Conservation (phyloP, 1,140 invertebrate species). For the roundworm (Caenorhabditis elegans) region DNA sequence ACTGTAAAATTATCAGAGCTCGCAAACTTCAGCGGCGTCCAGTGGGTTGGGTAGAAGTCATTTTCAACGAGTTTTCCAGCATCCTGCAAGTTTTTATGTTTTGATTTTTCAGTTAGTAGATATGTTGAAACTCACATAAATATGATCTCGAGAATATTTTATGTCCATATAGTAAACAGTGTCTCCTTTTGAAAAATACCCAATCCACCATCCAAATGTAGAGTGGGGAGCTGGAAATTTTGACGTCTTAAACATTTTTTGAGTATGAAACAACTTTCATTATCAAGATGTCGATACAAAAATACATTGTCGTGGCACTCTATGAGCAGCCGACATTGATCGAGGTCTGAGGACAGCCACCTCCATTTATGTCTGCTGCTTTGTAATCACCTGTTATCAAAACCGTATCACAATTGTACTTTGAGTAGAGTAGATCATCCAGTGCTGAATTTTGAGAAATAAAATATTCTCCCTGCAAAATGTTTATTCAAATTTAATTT, state of each 20-base stretch:
- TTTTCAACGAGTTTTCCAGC: background rate
- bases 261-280: no score
- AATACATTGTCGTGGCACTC: no score
- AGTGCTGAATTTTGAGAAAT: background rate
- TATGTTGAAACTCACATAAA: background rate
- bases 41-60: background rate
- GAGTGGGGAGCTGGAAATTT: background rate
- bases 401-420: background rate
- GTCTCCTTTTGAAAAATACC: constrained; percentile 5
- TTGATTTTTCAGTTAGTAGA: background rate
- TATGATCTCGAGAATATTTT: background rate
- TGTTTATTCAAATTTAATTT: no score
- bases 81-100: background rate
- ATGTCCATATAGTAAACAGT: background rate
- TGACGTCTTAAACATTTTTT: no score
- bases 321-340: no score
- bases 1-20: background rate
- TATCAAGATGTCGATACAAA: no score
- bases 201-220: constrained; percentile 12
- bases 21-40: background rate
- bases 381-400: background rate
- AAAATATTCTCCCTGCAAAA: background rate
- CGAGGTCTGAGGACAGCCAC: no score
- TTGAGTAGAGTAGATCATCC: background rate
- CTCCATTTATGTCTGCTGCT: no score